phyloP scores from a whole-genome alignment of 2,113 vertebrate species.

The Cygnus buccinator region DNA sequence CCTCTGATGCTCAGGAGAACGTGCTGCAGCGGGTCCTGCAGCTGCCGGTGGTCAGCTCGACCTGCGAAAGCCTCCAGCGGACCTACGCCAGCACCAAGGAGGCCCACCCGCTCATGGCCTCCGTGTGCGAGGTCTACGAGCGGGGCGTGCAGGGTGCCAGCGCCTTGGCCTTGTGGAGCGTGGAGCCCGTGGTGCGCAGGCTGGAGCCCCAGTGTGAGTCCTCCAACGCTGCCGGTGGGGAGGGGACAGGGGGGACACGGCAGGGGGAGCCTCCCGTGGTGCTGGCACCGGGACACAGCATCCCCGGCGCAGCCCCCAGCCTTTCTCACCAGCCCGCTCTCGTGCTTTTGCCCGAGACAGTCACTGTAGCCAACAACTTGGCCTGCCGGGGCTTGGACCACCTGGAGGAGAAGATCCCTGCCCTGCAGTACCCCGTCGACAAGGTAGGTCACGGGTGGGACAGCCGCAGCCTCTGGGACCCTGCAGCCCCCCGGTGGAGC shows the following conservation, averaged over 20 bases:
- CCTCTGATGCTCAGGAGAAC: constrained; percentile 56
- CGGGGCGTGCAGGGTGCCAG: constrained; percentile 72
- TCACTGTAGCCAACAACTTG: constrained; percentile 77
- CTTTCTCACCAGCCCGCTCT: not conserved
- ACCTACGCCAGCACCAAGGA: constrained; percentile 81
- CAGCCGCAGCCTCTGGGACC: not conserved
- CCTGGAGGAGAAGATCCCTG: constrained; percentile 83
- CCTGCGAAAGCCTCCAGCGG: constrained; percentile 74
- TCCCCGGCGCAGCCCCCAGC: not conserved
- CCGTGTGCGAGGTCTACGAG: constrained; percentile 78
- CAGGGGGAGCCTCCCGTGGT: not conserved
- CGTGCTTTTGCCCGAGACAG: constrained; percentile 44
- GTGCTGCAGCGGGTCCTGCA: constrained; percentile 78
- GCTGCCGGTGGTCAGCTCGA: constrained; percentile 78
- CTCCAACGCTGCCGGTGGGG: fast-evolving
- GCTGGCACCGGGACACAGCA: fast-evolving
- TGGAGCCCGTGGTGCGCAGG: constrained; percentile 79
- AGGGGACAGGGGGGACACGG: fast-evolving
- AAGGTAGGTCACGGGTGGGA: constrained; percentile 70
- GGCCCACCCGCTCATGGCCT: constrained; percentile 77
- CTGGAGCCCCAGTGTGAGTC: constrained; percentile 84
- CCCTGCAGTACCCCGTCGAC: constrained; percentile 78
- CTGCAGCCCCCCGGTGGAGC: not conserved
- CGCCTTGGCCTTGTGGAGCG: constrained; percentile 74
- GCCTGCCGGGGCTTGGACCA: constrained; percentile 83